Evolutionary conservation across 2,113 vertebrate genomes (phyloP).

Genomic region (Bucco capensis): DNA sequence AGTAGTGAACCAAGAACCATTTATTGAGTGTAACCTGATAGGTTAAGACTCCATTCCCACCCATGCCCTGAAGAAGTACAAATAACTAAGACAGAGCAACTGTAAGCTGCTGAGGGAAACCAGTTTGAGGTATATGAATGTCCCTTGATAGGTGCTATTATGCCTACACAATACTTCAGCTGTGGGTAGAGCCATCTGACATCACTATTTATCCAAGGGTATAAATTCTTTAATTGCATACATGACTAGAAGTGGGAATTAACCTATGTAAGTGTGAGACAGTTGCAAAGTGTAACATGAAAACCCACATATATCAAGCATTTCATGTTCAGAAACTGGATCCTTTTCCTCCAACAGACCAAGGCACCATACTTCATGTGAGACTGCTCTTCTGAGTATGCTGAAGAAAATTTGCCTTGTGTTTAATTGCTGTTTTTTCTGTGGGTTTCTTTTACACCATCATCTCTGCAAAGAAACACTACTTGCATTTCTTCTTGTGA

Average conservation of each 20-base stretch:
- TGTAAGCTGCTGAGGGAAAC: not conserved
- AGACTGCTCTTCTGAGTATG: not conserved
- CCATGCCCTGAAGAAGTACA: not conserved
- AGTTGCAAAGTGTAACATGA: not conserved
- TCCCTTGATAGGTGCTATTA: conserved; percentile 17
- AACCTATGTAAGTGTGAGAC: not conserved
- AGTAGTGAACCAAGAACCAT: not conserved
- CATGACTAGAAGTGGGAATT: not conserved
- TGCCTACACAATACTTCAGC: not conserved
- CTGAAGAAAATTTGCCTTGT: not conserved
- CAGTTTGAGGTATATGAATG: not conserved
- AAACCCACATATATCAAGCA: rapidly evolving
- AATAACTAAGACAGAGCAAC: not conserved
- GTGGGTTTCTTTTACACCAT: not conserved
- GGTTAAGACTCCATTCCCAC: not conserved
- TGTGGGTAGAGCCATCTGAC: not conserved
- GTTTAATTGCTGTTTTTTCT: not conserved
- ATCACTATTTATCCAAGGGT: not conserved
- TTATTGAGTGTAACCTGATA: not conserved
- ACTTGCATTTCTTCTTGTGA: not conserved
- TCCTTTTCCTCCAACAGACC: not conserved
- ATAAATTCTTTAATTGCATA: conserved; percentile 13
- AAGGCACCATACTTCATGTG: not conserved
- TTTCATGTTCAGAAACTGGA: not conserved
- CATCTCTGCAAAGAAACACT: not conserved